Conservation (phyloP, 2,888 invertebrate species). For the Morinoia aosen region DNA sequence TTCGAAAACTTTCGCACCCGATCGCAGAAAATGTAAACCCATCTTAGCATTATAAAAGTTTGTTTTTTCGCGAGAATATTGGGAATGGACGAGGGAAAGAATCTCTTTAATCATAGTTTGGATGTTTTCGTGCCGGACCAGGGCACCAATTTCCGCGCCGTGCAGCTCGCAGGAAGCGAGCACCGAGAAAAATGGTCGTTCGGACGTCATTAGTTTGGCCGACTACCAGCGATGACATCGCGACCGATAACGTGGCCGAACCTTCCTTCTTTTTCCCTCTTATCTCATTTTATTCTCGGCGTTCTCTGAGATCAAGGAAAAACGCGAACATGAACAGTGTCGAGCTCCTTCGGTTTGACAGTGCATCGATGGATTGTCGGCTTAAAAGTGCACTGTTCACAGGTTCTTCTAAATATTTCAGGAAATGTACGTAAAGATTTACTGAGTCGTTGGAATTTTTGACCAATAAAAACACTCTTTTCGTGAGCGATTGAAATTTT, state of each 20-base stretch:
- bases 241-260: constrained; percentile 12
- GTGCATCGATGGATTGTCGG: neutral
- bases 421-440: neutral
- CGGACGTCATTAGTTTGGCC: constrained; percentile 20
- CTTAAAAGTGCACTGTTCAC: neutral
- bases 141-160: constrained; percentile 19
- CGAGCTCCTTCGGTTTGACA: neutral
- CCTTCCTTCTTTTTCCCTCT: neutral
- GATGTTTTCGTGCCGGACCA: neutral
- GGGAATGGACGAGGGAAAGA: neutral
- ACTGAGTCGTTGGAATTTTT: neutral
- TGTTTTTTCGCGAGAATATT: neutral
- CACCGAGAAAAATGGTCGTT: constrained; percentile 17
- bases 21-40: neutral
- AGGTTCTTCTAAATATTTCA: neutral
- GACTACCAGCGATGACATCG: constrained; percentile 33
- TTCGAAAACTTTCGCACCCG: neutral
- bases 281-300: neutral
- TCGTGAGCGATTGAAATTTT: too few species aligned
- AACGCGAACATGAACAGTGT: neutral
- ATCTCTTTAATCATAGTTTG: constrained; percentile 30
- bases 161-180: neutral
- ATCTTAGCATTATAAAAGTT: neutral
- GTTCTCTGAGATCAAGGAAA: neutral
- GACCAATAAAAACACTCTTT: neutral